Conservation (phyloP, 2,888 invertebrate genomes). For the Chouioia cunea region DNA sequence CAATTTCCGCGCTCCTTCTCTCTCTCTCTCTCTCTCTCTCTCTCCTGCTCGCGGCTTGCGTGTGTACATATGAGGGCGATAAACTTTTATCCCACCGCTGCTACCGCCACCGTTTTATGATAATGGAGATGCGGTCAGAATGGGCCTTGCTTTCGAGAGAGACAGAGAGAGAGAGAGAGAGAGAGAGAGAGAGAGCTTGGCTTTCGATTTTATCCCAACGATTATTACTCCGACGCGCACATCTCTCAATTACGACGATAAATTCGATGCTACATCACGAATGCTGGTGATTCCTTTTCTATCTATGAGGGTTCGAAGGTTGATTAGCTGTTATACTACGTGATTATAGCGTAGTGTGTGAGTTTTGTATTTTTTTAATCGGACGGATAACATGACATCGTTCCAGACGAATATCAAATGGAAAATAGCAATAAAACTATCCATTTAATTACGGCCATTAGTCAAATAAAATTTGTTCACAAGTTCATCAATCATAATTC, state of each 20-base stretch:
- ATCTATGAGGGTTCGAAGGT: too few relatives aligned
- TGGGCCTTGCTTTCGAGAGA: constrained; percentile 13
- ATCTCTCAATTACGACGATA: constrained; percentile 36
- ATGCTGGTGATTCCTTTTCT: constrained; percentile 4
- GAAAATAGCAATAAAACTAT: too few relatives aligned
- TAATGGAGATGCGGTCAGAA: constrained; percentile 45
- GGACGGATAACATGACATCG: too few relatives aligned
- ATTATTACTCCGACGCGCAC: constrained; percentile 33
- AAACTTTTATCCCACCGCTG: constrained; percentile 43
- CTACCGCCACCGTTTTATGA: constrained; percentile 35
- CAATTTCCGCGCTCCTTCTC: constrained; percentile 27
- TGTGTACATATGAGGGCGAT: constrained; percentile 40
- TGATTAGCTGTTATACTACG: constrained; percentile 3
- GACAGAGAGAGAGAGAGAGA: neutral
- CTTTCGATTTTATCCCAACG: constrained; percentile 15
- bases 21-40: too few relatives aligned
- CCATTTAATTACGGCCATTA: too few relatives aligned
- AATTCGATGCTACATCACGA: neutral
- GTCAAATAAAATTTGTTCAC: too few relatives aligned
- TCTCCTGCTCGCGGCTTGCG: constrained; percentile 13
- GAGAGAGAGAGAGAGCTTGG: neutral
- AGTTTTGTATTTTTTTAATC: too few relatives aligned
- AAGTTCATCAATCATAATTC: too few relatives aligned
- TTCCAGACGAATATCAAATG: too few relatives aligned
- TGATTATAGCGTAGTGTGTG: too few relatives aligned